Conservation (phyloP, 1,140 invertebrate species). For the Diprion similis region DNA sequence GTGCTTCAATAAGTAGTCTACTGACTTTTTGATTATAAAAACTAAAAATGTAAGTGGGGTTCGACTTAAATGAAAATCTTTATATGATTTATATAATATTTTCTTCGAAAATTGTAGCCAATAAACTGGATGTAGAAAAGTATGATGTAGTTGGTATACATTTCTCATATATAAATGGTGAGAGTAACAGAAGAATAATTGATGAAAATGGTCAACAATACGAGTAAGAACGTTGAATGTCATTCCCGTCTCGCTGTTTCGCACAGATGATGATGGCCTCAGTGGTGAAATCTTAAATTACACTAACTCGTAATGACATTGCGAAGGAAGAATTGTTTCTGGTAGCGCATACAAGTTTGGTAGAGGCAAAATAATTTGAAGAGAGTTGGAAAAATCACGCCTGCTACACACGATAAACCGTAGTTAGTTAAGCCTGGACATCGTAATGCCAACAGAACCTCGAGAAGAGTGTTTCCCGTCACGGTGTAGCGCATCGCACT, state of each 20-base stretch:
- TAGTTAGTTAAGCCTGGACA: too few relatives aligned
- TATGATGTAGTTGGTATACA: too few relatives aligned
- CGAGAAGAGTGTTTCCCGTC: slow-evolving; percentile 45
- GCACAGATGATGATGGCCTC: background rate
- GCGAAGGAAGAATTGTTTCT: slow-evolving; percentile 42
- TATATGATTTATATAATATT: too few relatives aligned
- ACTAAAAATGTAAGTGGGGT: too few relatives aligned
- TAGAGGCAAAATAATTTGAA: background rate
- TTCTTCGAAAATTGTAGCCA: too few relatives aligned
- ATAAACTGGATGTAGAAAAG: too few relatives aligned
- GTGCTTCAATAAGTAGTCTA: too few relatives aligned
- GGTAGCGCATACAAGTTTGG: background rate
- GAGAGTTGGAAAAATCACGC: background rate
- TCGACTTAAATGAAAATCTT: too few relatives aligned
- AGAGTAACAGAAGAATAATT: background rate
- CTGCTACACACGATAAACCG: too few relatives aligned
- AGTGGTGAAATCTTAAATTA: slow-evolving; percentile 1
- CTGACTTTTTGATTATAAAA: too few relatives aligned
- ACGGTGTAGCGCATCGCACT: slow-evolving; percentile 45
- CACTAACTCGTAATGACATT: slow-evolving; percentile 18
- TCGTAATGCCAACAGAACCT: slow-evolving; percentile 28
- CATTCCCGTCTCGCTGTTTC: background rate
- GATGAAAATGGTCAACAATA: background rate
- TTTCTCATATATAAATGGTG: too few relatives aligned
- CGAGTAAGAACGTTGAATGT: background rate